phyloP scores from a whole-genome alignment of 2,888 invertebrate species.

The Rhaphigaster nebulosa region DNA sequence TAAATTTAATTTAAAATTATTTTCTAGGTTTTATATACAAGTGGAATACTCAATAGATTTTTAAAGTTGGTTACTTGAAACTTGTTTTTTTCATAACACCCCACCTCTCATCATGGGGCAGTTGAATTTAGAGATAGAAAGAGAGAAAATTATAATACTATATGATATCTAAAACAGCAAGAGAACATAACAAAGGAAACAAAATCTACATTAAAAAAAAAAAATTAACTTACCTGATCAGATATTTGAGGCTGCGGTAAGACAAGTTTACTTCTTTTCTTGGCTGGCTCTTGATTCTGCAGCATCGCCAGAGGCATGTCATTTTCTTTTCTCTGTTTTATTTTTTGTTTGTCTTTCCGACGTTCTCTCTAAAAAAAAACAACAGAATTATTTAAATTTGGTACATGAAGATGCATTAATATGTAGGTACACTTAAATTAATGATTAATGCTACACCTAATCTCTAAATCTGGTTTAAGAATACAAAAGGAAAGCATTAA shows the following conservation, averaged over 20 bases:
- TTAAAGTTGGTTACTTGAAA: too few relatives aligned
- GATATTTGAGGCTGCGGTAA: conserved; percentile 97
- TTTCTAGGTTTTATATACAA: too few relatives aligned
- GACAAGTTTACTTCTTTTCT: conserved; percentile 95
- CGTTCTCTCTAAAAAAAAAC: conserved; percentile 79
- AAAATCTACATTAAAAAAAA: neutral
- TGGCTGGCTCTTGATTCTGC: conserved; percentile 88
- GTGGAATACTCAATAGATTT: too few relatives aligned
- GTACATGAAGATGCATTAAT: conserved; percentile 5
- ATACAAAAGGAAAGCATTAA: too few relatives aligned
- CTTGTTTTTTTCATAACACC: too few relatives aligned
- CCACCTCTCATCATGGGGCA: neutral
- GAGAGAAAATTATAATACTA: neutral
- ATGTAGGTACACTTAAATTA: too few relatives aligned
- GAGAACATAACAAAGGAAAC: neutral
- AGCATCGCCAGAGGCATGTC: conserved; percentile 93
- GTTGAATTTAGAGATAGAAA: neutral
- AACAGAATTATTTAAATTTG: conserved; percentile 27
- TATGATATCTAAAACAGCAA: too few relatives aligned
- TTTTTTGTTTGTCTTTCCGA: conserved; percentile 93
- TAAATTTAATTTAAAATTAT: too few relatives aligned
- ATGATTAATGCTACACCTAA: too few relatives aligned
- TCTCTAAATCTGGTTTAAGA: too few relatives aligned
- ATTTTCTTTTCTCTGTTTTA: conserved; percentile 96
- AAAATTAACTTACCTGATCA: conserved; percentile 73